Evolutionary conservation across 2,888 invertebrate genomes (phyloP), one percentile per base, ranked within the genome.

Genomic region (Stenurella melanura): DNA sequence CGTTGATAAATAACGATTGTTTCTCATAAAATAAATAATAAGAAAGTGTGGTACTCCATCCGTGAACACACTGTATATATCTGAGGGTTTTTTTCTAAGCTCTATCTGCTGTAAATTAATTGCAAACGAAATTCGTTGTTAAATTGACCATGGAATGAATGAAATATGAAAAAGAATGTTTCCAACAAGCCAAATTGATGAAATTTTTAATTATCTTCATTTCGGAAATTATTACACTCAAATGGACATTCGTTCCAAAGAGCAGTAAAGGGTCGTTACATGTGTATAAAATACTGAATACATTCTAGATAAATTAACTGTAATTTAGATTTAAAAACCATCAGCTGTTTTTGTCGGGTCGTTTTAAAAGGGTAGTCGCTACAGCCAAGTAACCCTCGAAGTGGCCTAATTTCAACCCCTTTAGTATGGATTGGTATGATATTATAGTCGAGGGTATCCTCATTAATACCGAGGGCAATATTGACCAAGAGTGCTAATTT

Each of bases 301-400:
- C 38, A 38, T 64, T 64, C 30, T 38, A 11, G 63, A 64, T 64
- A 64, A 9, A 38, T 64, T 64, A 17, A 64, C 38, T 38, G 38
- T 12, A 18, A 64, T 64, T 64, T 38, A 18, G 18, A 38, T 64
- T 64, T 64, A 64, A 64, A 34, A 34, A 18, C 17, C 17, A 34
- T 34, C 63, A 64, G 63, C 38, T 64, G 63, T 15, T 64, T 34
- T 19, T 64, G 11, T 17, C 63, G 63, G 38, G 42, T 15, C 10
- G 18, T 12, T 64, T 34, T 17, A 38, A 38, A 64, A 30, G 61
- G 30, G 61, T 61, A 21, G 19, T 17, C 38, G n/a, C 12, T 38
- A 64, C 26, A 17, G 18, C n/a, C 18, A 15, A 42, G 42, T 42
- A 42, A 42, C 42, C 42, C 42, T 42, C 42, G 42, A 15, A 42